These are phyloP conservation scores for Drosophila neotestacea DNA, from an alignment of 2,888 invertebrate species.

Conservation along the genomic window DNA sequence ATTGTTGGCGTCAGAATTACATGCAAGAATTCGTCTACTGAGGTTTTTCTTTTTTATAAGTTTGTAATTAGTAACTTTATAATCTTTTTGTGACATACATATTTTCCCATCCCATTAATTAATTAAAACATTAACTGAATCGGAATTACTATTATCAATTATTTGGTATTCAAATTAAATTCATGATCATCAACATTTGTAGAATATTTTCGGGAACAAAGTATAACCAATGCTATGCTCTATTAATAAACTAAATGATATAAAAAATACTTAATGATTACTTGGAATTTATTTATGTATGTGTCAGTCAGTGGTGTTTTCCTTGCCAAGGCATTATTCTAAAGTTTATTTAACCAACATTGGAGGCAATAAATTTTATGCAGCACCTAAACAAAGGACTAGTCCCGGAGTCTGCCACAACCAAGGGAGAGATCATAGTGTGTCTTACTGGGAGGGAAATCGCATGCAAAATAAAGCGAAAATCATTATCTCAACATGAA, in stretches of 20 bases:
- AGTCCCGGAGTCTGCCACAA: slow-evolving; percentile 21
- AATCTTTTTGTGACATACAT: too few species aligned
- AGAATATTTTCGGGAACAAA: too few species aligned
- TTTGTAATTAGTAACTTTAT: too few species aligned
- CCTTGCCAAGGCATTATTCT: background rate
- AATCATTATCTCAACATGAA: slow-evolving; percentile 76
- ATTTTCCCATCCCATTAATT: too few species aligned
- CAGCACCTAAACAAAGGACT: slow-evolving; percentile 31
- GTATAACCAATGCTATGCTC: background rate
- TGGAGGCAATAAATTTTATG: slow-evolving; percentile 58
- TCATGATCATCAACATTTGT: too few species aligned
- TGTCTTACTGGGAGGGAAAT: slow-evolving; percentile 14
- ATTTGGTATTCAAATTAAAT: too few species aligned
- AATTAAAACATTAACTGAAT: too few species aligned
- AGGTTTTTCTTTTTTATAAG: too few species aligned
- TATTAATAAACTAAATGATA: background rate
- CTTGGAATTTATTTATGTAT: background rate
- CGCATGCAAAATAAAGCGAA: slow-evolving; percentile 78
- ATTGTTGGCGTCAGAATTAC: too few species aligned
- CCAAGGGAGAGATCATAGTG: slow-evolving; percentile 16
- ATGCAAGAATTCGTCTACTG: too few species aligned
- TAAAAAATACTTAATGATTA: background rate
- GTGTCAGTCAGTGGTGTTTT: background rate
- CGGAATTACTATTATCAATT: too few species aligned
- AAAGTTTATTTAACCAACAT: slow-evolving; percentile 35